Conservation (phyloP, 2,113 vertebrate genomes). For the Gopherus flavomarginatus region DNA sequence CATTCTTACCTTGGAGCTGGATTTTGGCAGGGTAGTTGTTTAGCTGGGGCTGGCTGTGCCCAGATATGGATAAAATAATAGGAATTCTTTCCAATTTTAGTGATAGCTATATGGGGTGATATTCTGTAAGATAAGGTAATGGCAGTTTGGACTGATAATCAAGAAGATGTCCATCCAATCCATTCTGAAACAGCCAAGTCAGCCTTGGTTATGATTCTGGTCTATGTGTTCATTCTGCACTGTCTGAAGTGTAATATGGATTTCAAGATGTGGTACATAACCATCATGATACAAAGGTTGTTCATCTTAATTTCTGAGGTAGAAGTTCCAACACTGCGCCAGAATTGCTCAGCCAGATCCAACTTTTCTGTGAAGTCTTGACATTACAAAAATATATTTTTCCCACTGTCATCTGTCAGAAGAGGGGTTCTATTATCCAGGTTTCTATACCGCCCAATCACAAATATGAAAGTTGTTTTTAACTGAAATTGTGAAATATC, state of each 20-base stretch:
- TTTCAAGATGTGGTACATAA: neutral
- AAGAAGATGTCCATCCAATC: neutral
- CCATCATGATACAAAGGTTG: neutral
- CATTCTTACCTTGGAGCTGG: neutral
- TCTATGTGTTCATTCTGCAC: neutral
- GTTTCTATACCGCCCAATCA: neutral
- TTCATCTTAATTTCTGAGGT: neutral
- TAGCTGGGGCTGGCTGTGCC: neutral
- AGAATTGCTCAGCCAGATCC: neutral
- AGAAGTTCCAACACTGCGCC: neutral
- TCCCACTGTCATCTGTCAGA: neutral
- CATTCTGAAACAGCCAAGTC: neutral
- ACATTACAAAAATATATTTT: neutral
- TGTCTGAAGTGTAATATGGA: neutral
- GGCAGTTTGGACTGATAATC: neutral
- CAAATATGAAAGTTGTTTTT: neutral
- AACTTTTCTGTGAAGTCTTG: neutral
- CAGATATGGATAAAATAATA: neutral
- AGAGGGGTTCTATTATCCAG: neutral
- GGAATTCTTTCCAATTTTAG: neutral
- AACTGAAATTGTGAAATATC: neutral
- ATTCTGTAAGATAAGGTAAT: neutral
- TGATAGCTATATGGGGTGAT: rapidly evolving
- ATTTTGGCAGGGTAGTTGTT: neutral
- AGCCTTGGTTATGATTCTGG: neutral